A percentile compares a stretch with the other conserved stretches of the same genome.
These are phyloP conservation scores for Drosophila anceps DNA, from an alignment of 2,888 invertebrate genomes.

Conservation along the genomic window DNA sequence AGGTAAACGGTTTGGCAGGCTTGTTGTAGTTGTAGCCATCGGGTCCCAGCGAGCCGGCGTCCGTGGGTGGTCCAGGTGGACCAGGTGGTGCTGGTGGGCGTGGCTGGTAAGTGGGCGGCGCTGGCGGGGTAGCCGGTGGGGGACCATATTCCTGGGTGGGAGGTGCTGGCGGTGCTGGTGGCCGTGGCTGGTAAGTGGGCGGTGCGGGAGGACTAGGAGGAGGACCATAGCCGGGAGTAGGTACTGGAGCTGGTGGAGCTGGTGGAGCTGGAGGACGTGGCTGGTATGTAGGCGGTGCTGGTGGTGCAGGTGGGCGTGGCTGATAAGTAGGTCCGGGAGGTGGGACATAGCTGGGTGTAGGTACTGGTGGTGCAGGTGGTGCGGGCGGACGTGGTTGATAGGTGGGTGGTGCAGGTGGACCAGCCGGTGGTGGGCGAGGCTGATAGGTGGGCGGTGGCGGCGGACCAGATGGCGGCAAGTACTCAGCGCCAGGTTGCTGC, in stretches of 20 bases:
- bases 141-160: slow-evolving; percentile 36
- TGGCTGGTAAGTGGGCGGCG: slow-evolving; percentile 56
- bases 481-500: slow-evolving; percentile 43
- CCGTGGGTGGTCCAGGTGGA: slow-evolving; percentile 46
- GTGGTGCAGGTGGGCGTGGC: slow-evolving; percentile 44
- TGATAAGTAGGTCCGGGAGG: slow-evolving; percentile 34
- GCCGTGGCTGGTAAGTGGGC: slow-evolving; percentile 58
- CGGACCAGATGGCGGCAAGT: slow-evolving; percentile 53
- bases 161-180: slow-evolving; percentile 41
- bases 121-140: slow-evolving; percentile 25
- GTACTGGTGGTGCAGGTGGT: slow-evolving; percentile 36
- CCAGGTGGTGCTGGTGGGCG: slow-evolving; percentile 49
- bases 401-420: slow-evolving; percentile 35
- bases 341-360: slow-evolving; percentile 32
- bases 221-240: slow-evolving; percentile 49
- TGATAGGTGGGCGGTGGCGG: slow-evolving; percentile 41
- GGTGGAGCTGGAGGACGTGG: slow-evolving; percentile 42
- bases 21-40: slow-evolving; percentile 85
- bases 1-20: slow-evolving; percentile 83
- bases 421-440: slow-evolving; percentile 51
- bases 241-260: slow-evolving; percentile 27
- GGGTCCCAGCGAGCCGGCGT: slow-evolving; percentile 82
- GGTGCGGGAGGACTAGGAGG: slow-evolving; percentile 51
- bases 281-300: slow-evolving; percentile 28
- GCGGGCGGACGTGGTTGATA: slow-evolving; percentile 55